Evolutionary conservation across 1,140 invertebrate species (phyloP), one percentile per base, ranked within the genome.

Genomic region (Bombus fervidus): DNA sequence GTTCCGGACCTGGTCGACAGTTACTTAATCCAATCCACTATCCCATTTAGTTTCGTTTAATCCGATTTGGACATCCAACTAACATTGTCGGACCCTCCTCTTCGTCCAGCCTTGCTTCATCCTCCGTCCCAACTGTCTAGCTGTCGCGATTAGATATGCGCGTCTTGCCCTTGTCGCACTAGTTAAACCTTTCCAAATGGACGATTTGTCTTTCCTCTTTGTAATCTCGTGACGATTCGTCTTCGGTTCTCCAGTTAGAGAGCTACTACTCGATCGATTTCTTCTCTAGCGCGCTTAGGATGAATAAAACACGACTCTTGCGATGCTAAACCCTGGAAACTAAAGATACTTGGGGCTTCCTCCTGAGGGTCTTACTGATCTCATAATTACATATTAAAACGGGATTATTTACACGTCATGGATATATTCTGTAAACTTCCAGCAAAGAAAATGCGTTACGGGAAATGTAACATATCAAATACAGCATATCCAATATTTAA

Each of bases 1-100:
- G 18, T 53, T 53, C 47, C 47, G 12, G 10, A 12, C 2, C 31
- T 13, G 1, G 3, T 12, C 43, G n/a, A 73, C 47, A 15, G 37
- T 62, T 64, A 66, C 37, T 74, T 66, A 53, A 59, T 74, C 47
- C 71, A 31, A 72, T 72, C 78, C 39, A 41, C 34, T 41, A 13
- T 71, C 81, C 81, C 72, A 75, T 83, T 76, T 77, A 77, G 73
- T 68, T 77, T 75, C 81, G 59, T 77, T 83, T 83, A 83, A 83
- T 75, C 81, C 81, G 81, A 83, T 69, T 77, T 57, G 62, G 64
- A 69, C 62, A 28, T 75, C 59, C 81, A 39, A 66, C 43, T 37
- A 81, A 59, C 79, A 53, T 72, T 31, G 79, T 72, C 43, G 43
- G 41, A 53, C 25, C 43, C 39, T 64, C 53, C 66, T 62, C 62